A percentile compares a stretch with the other conserved stretches of the same genome.
Conservation (phyloP, 2,888 invertebrate species). For the Eupithecia subumbrata region DNA sequence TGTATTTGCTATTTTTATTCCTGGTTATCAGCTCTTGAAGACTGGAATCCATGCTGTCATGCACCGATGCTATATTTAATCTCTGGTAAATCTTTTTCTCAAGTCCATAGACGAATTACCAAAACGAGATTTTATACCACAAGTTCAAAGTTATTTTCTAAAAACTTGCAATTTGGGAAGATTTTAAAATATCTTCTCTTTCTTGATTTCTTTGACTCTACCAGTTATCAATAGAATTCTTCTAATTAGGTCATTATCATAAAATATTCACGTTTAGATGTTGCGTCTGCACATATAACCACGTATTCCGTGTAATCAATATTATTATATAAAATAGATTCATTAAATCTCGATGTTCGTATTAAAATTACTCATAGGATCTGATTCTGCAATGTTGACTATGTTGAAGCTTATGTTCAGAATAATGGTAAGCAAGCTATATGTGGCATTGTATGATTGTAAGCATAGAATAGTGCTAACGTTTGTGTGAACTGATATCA, state of each 20-base stretch:
- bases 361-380: conserved; percentile 31
- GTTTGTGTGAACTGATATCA: not conserved
- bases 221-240: conserved; percentile 25
- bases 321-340: conserved; percentile 33
- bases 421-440: conserved; percentile 22
- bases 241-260: conserved; percentile 40
- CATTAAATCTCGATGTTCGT: conserved; percentile 41
- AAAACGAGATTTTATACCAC: not conserved
- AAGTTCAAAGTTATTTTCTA: not conserved
- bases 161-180: not conserved
- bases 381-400: conserved; percentile 38
- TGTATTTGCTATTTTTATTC: not conserved
- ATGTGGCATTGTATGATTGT: not conserved
- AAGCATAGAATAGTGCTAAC: not conserved
- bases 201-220: conserved; percentile 10
- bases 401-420: conserved; percentile 36
- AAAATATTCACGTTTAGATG: conserved; percentile 37
- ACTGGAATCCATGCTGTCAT: not conserved
- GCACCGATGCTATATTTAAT: not conserved
- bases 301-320: conserved; percentile 35
- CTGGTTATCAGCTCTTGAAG: not conserved
- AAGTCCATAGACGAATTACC: not conserved
- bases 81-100: not conserved
- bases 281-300: conserved; percentile 41
- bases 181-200: not conserved